phyloP scores from a whole-genome alignment of 1,140 invertebrate genomes.

The Melipona quadrifasciata region DNA sequence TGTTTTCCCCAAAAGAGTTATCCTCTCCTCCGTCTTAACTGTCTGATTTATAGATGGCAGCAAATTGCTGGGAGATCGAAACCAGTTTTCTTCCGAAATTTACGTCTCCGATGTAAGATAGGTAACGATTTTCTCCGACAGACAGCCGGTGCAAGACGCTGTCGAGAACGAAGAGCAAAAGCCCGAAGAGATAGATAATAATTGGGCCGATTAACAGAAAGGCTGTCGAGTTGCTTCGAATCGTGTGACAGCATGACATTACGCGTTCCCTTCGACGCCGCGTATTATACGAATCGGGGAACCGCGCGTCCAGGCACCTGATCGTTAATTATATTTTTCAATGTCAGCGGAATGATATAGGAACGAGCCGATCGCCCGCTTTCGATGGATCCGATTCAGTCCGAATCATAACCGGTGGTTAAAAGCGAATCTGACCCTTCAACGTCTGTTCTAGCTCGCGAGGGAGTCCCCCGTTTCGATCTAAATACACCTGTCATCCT shows the following conservation, averaged over 20 bases:
- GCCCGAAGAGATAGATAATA: conserved; percentile 38
- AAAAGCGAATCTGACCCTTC: conserved; percentile 61
- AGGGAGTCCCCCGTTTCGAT: neutral
- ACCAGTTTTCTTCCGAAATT: neutral
- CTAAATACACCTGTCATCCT: neutral
- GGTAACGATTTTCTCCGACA: neutral
- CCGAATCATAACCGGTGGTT: conserved; percentile 70
- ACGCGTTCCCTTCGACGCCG: conserved; percentile 71
- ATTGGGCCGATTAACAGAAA: conserved; percentile 70
- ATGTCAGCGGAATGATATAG: conserved; percentile 46
- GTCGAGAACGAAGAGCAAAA: conserved; percentile 3
- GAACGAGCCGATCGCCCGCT: conserved; percentile 50
- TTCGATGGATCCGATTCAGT: conserved; percentile 41
- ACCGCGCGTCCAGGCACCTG: conserved; percentile 59
- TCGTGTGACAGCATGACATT: conserved; percentile 72
- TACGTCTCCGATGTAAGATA: neutral
- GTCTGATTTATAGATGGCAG: neutral
- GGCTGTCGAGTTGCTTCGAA: conserved; percentile 63
- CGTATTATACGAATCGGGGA: conserved; percentile 72
- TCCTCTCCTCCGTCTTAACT: neutral
- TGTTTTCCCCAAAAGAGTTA: neutral
- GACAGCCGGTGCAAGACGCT: neutral
- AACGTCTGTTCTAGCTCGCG: neutral
- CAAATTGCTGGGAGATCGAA: neutral
- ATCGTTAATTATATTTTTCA: conserved; percentile 76